Conservation (phyloP, 2,888 invertebrate genomes). For the Atrina japonica region DNA sequence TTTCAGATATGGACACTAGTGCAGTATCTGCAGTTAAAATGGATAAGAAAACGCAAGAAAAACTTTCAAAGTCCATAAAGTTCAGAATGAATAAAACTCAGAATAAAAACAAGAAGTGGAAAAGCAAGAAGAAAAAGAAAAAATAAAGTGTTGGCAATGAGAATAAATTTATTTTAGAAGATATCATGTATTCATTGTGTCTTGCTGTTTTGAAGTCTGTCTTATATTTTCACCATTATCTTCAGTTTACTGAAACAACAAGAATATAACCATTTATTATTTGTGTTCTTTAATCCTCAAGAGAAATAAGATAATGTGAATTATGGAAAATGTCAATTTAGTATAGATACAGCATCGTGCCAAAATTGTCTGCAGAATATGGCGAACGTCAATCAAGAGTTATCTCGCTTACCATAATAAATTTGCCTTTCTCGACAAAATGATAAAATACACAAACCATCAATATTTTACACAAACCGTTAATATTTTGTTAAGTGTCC, state of each 20-base stretch:
- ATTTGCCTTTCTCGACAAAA: background rate
- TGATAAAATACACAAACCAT: slow-evolving; percentile 8
- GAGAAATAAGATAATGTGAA: no score
- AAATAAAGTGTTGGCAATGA: no score
- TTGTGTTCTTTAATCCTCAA: no score
- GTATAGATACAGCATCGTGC: background rate
- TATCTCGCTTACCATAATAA: no score
- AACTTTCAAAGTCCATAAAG: slow-evolving; percentile 36
- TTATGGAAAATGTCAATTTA: no score
- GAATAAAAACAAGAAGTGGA: slow-evolving; percentile 21
- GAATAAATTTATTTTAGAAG: slow-evolving; percentile 20
- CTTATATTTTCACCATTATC: no score
- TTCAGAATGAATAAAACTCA: slow-evolving; percentile 13
- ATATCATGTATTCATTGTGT: background rate
- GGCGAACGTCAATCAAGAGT: slow-evolving; percentile 1
- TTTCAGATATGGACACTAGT: slow-evolving; percentile 51
- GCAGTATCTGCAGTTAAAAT: slow-evolving; percentile 60
- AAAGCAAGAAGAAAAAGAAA: slow-evolving; percentile 45
- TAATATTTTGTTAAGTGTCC: slow-evolving; percentile 20
- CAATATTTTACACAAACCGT: no score
- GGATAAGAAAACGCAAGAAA: slow-evolving; percentile 47
- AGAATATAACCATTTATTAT: no score
- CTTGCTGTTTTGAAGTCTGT: background rate
- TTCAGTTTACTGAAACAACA: no score
- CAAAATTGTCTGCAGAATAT: slow-evolving; percentile 7